Evolutionary conservation across 1,140 invertebrate genomes (phyloP).

Genomic region (Scaptomyza hsui): DNA sequence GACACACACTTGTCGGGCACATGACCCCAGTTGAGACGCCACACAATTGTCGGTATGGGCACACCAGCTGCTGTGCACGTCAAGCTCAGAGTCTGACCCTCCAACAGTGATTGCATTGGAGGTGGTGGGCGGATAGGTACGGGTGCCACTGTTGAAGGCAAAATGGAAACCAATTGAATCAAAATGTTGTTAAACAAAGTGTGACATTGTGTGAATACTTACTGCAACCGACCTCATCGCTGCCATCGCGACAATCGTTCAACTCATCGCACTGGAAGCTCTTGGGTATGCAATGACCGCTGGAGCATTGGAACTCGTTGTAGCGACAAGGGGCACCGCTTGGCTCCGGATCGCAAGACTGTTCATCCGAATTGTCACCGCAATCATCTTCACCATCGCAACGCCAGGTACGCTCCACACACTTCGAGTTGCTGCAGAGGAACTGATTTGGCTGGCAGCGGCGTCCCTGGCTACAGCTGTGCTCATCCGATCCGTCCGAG

Average conservation of each 20-base stretch:
- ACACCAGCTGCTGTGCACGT: slow-evolving; percentile 94
- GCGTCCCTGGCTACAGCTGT: slow-evolving; percentile 91
- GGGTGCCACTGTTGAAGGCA: slow-evolving; percentile 84
- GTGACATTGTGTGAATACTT: slow-evolving; percentile 34
- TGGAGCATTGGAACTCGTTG: slow-evolving; percentile 93
- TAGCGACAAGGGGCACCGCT: slow-evolving; percentile 89
- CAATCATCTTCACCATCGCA: slow-evolving; percentile 97
- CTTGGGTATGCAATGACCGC: slow-evolving; percentile 95
- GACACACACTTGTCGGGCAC: slow-evolving; percentile 93
- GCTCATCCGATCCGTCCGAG: slow-evolving; percentile 94
- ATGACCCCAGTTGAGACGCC: slow-evolving; percentile 98
- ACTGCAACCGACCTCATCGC: slow-evolving; percentile 96
- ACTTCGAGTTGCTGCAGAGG: slow-evolving; percentile 93
- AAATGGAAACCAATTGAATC: slow-evolving; percentile 28
- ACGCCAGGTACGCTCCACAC: slow-evolving; percentile 95
- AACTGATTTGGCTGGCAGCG: slow-evolving; percentile 97
- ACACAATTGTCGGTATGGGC: slow-evolving; percentile 95
- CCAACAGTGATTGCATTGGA: slow-evolving; percentile 88
- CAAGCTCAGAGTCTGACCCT: slow-evolving; percentile 90
- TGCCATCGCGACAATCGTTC: slow-evolving; percentile 93
- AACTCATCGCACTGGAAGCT: slow-evolving; percentile 96
- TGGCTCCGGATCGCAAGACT: slow-evolving; percentile 86
- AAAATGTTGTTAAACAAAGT: not conserved
- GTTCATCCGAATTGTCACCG: slow-evolving; percentile 93
- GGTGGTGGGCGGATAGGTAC: slow-evolving; percentile 89